Percentiles rank a stretch among this genome's conserved stretches.
Evolutionary conservation across 2,797 vertebrate genomes (phyloP).

Genomic region (Argyrosomus regius): DNA sequence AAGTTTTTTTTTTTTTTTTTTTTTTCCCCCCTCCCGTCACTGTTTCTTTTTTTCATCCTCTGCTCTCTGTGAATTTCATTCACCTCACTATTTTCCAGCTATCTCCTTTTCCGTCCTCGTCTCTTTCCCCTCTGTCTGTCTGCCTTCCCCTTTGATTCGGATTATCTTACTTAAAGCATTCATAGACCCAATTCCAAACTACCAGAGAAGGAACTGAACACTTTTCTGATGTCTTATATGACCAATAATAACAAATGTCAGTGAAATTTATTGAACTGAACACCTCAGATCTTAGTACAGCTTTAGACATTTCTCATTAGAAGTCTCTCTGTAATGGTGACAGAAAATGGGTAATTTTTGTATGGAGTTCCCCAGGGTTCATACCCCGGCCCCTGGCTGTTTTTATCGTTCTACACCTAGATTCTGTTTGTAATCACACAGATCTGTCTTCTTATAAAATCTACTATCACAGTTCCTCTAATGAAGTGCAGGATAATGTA

Average conservation of each 20-base stretch:
- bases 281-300: slow-evolving; percentile 7
- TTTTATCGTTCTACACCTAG: not conserved
- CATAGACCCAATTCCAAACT: slow-evolving; percentile 6
- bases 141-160: slow-evolving; percentile 23
- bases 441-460: not conserved
- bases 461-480: not conserved
- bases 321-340: slow-evolving; percentile 1
- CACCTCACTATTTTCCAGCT: not conserved
- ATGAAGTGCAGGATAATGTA: not conserved
- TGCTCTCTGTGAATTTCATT: slow-evolving; percentile 6
- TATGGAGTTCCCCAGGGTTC: slow-evolving; percentile 11
- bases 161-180: slow-evolving; percentile 21
- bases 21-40: not conserved
- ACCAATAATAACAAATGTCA: slow-evolving; percentile 14
- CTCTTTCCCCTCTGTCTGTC: slow-evolving; percentile 9
- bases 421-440: slow-evolving; percentile 2
- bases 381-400: not conserved
- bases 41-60: not conserved
- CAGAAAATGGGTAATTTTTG: not conserved
- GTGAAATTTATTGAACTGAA: slow-evolving; percentile 1
- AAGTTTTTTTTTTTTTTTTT: not conserved
- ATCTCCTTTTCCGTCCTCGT: not conserved
- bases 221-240: not conserved
- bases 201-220: not conserved
- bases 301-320: slow-evolving; percentile 7